phyloP scores from a whole-genome alignment of 2,888 invertebrate species.

The Ecdyonurus torrentis region DNA sequence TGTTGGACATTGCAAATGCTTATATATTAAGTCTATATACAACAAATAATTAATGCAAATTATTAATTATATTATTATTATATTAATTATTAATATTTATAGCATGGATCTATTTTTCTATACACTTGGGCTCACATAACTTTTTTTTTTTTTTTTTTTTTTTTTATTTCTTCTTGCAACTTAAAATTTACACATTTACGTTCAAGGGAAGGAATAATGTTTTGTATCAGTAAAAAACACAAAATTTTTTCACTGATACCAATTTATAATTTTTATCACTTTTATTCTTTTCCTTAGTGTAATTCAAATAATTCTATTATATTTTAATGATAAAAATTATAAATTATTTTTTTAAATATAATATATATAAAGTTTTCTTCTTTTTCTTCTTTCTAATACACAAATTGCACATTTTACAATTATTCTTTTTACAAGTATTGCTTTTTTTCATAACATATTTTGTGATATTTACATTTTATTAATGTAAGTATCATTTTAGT shows the following conservation, averaged over 20 bases:
- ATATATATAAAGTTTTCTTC: not conserved
- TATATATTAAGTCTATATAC: not conserved
- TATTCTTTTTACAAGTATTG: not conserved
- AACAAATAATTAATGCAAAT: slow-evolving; percentile 2
- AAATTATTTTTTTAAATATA: too few relatives aligned
- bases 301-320: not conserved
- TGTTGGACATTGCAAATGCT: slow-evolving; percentile 2
- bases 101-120: not conserved
- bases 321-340: not conserved
- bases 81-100: too few relatives aligned
- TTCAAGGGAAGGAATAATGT: not conserved
- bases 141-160: too few relatives aligned
- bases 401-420: not conserved
- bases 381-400: too few relatives aligned
- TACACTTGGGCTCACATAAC: too few relatives aligned
- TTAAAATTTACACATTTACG: not conserved
- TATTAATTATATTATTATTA: not conserved
- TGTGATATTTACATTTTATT: not conserved
- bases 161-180: not conserved
- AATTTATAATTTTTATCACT: not conserved
- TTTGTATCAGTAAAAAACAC: too few relatives aligned
- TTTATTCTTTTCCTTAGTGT: not conserved
- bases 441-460: too few relatives aligned
- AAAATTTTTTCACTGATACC: not conserved
- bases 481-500: too few relatives aligned